Evolutionary conservation across 2,113 vertebrate species (phyloP).

Genomic region (Hippolais icterina): DNA sequence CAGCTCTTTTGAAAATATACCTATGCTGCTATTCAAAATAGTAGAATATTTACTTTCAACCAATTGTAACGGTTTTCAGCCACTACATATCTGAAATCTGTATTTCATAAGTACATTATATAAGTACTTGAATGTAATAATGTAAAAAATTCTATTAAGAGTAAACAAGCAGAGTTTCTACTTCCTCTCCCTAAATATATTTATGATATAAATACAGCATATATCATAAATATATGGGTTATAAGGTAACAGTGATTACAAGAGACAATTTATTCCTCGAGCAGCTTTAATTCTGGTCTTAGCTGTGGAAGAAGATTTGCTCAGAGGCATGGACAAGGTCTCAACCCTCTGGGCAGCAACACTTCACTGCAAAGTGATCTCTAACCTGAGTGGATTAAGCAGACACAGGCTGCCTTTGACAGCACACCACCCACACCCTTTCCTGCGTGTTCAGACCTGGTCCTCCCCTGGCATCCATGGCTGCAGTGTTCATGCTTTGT

Average conservation of each 20-base stretch:
- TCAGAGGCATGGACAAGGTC: accelerated
- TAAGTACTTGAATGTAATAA: not conserved
- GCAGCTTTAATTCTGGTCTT: not conserved
- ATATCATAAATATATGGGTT: not conserved
- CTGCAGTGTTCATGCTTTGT: not conserved
- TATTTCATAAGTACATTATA: not conserved
- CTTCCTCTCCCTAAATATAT: not conserved
- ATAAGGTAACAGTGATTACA: not conserved
- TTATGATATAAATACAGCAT: not conserved
- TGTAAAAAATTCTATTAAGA: not conserved
- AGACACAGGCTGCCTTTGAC: not conserved
- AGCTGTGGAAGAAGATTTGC: not conserved
- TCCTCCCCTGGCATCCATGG: not conserved
- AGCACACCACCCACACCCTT: not conserved
- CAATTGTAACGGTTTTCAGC: not conserved
- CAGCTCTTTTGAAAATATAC: not conserved
- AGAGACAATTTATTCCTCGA: not conserved
- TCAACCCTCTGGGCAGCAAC: not conserved
- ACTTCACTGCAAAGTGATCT: not conserved
- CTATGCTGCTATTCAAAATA: not conserved
- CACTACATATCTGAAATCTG: accelerated
- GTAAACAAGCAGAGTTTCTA: not conserved
- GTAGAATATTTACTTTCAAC: not conserved
- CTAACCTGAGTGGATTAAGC: not conserved
- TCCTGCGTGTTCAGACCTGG: not conserved